Evolutionary conservation across 2,797 vertebrate genomes (phyloP), one percentile per base, ranked within the genome.

Genomic region (Zenarchopterus dispar): DNA sequence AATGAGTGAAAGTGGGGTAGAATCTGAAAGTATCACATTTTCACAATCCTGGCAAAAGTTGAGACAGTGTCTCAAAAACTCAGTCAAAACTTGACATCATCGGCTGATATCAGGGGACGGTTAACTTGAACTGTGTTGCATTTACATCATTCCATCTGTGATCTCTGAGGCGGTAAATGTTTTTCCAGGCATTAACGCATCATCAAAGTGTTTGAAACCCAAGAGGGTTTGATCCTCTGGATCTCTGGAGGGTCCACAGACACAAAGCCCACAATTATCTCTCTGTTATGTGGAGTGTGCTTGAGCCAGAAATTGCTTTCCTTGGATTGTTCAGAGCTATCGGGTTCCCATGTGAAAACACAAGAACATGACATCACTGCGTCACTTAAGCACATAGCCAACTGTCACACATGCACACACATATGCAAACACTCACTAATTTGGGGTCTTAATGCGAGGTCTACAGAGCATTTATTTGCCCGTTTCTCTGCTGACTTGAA

Each of bases 301-400:
- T 78, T 88, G 84, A 90, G 89, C 82, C 89, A 88, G 77, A 89
- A 86, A 90, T 89, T 89, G 87, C 85, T 85, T 49, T 70, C 80
- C 74, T 86, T 62, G 84, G 73, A 84, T 81, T 79, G 83, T 86
- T 89, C 85, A 85, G 81, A 42, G 82, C 75, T 86, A 91, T 90
- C 84, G 2, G 69, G 86, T 91, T 91, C 67, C 88, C 86, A 79
- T 90, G 88, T 87, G 84, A 91, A 92, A 90, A 89, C 81, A 87
- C 75, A 54, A 62, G 73, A 69, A 73, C 31, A 82, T 90, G 89
- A 92, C 88, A 89, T 88, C 89, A 90, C 74, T 39, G 75, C 47
- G 13, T 79, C 83, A 84, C 75, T 90, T 84, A 87, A 70, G 65
- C 53, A 69, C 49, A 64, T 36, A 36, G 33, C 33, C 33, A 36